Conservation (phyloP, 2,797 vertebrate species). For the Pteronotus mesoamericanus region DNA sequence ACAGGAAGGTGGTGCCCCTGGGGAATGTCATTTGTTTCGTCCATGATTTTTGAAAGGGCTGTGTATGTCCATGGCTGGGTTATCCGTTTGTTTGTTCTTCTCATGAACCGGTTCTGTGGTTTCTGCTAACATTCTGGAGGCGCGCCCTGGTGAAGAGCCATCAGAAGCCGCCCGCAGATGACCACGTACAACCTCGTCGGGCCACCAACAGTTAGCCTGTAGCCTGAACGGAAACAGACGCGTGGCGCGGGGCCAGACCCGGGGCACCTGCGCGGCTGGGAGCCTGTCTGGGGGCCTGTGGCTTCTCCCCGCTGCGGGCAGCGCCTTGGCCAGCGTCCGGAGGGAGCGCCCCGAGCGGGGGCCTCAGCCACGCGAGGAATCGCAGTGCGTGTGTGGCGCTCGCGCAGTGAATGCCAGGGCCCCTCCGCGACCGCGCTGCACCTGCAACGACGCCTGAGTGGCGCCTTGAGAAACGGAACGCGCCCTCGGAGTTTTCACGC, state of each 20-base stretch:
- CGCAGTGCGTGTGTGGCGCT: accelerated
- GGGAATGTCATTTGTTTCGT: background rate
- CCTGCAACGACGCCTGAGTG: background rate
- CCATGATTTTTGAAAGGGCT: background rate
- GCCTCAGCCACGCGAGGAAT: accelerated
- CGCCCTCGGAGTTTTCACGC: background rate
- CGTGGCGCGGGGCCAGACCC: background rate
- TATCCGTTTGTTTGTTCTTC: background rate
- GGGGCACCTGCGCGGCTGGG: background rate
- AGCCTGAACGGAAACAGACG: too few species aligned
- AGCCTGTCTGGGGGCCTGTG: accelerated
- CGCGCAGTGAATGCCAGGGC: accelerated
- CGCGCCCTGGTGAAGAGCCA: background rate
- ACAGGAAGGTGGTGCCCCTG: too few species aligned
- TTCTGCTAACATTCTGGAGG: background rate
- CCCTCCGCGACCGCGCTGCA: background rate
- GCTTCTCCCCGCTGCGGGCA: accelerated
- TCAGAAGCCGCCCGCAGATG: too few species aligned
- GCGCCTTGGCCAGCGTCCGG: accelerated
- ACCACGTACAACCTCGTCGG: too few species aligned
- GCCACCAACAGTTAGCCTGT: too few species aligned
- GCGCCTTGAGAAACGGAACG: background rate
- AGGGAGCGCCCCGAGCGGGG: background rate
- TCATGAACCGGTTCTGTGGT: background rate
- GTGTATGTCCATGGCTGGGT: background rate